Evolutionary conservation across 2,888 invertebrate genomes (phyloP), one percentile per base, ranked within the genome.

Genomic region (Malthinus flaveolus): DNA sequence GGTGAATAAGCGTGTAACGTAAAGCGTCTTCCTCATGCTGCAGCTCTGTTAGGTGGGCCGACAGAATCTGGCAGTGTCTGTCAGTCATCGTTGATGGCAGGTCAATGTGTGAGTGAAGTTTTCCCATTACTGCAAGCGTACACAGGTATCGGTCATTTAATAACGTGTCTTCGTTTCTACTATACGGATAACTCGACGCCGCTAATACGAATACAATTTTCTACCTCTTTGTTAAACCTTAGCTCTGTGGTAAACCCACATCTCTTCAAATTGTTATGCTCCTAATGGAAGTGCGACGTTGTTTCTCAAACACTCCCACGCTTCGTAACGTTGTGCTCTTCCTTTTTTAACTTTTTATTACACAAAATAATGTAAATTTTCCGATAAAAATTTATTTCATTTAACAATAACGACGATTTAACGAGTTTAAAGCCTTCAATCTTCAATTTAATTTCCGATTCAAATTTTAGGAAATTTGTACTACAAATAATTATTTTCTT

Each of bases 41-140:
- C 11, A 58, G 10, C 52, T 71, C 73, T 73, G 64, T 23, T 67
- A 59, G 31, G 5, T 42, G 56, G 61, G 64, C 54, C 59, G 64
- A 62, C 56, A 60, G 61, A 66, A 66, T 67, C 70, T 67, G 70
- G 71, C 72, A 74, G 73, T 68, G 73, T 73, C 74, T 75, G 74
- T 75, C 75, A 75, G 72, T 75, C 75, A 75, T 68, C 56, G 42
- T 32, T 57, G 58, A 59, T 49, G 59, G 47, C 53, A 54, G 49
- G 49, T 54, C 33, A 49, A 53, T 42, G 44, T 15, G 42, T 36
- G 32, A 46, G 44, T 45, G 39, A 42, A 42, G 39, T 42, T 42
- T 42, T 23, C 39, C 13, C 23, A 42, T 42, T 42, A 42, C 39
- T 23, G 6, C 23, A 42, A 15, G 12, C 13, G 13, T n/a, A 15